phyloP scores from a whole-genome alignment of 2,113 vertebrate genomes.

The Varanus komodoensis region DNA sequence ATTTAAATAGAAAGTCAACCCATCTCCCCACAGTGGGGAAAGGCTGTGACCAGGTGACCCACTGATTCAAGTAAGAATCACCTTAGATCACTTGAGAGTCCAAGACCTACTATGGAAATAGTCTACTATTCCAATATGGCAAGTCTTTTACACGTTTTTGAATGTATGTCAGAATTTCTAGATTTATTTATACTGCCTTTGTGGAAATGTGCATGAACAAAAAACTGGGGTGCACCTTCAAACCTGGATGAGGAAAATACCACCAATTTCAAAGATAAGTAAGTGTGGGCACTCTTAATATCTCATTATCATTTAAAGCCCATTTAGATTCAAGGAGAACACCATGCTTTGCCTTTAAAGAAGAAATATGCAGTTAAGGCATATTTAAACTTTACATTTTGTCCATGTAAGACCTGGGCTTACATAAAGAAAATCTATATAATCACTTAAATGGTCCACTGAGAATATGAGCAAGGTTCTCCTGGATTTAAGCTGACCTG shows the following conservation, averaged over 20 bases:
- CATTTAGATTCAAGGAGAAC: not conserved
- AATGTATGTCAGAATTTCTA: not conserved
- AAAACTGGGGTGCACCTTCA: not conserved
- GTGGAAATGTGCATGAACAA: not conserved
- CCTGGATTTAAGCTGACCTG: not conserved
- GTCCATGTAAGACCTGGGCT: not conserved
- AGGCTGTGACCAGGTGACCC: no score
- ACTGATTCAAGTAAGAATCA: no score
- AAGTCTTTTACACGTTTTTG: no score
- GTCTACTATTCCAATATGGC: no score
- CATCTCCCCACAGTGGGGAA: no score
- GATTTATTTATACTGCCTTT: not conserved
- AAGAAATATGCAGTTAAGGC: not conserved
- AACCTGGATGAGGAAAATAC: not conserved
- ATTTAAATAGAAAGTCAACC: no score
- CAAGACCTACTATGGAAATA: no score
- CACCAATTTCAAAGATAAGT: not conserved
- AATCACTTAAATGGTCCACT: rapidly evolving
- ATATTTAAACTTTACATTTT: not conserved
- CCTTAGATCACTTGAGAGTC: no score
- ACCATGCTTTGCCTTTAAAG: not conserved
- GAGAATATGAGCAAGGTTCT: not conserved
- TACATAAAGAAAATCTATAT: conserved; percentile 26
- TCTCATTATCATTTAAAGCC: conserved; percentile 2
- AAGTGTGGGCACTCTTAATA: not conserved